phyloP scores from a whole-genome alignment of 1,140 invertebrate species.

The Hypothenemus hampei region DNA sequence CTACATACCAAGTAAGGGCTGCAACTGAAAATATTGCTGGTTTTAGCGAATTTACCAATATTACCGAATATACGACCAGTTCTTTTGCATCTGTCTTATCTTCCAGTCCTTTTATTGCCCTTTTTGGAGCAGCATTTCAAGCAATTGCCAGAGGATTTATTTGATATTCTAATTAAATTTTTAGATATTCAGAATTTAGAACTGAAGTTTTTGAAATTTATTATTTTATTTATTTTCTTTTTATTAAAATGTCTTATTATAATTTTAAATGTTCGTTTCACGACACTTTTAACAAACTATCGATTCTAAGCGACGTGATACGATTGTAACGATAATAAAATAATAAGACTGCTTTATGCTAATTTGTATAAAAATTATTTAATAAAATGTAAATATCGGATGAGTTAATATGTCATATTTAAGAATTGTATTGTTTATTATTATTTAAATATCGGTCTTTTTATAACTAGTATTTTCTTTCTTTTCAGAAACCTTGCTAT shows the following conservation, averaged over 20 bases:
- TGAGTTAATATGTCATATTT: background rate
- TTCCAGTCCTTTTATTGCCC: background rate
- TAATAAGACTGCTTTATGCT: conserved; percentile 13
- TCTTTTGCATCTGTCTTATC: background rate
- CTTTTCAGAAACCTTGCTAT: conserved; percentile 19
- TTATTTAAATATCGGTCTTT: background rate
- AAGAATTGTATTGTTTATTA: background rate
- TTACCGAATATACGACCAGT: conserved; percentile 2
- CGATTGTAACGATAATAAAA: conserved; percentile 7
- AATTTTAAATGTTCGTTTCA: too few species aligned
- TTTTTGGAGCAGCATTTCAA: background rate
- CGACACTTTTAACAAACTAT: too few species aligned
- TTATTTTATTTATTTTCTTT: too few species aligned
- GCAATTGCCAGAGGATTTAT: background rate
- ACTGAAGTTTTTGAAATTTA: too few species aligned
- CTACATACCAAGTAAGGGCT: conserved; percentile 38
- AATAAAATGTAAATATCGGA: background rate
- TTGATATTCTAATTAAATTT: background rate
- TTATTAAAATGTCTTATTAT: too few species aligned
- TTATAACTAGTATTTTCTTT: background rate
- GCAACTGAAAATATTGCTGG: conserved; percentile 40
- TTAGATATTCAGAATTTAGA: too few species aligned
- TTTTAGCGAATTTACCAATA: conserved; percentile 36
- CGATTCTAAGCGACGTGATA: too few species aligned
- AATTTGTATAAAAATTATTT: conserved; percentile 7